Evolutionary conservation across 2,888 invertebrate species (phyloP).

Genomic region (Mallateleia sp.): DNA sequence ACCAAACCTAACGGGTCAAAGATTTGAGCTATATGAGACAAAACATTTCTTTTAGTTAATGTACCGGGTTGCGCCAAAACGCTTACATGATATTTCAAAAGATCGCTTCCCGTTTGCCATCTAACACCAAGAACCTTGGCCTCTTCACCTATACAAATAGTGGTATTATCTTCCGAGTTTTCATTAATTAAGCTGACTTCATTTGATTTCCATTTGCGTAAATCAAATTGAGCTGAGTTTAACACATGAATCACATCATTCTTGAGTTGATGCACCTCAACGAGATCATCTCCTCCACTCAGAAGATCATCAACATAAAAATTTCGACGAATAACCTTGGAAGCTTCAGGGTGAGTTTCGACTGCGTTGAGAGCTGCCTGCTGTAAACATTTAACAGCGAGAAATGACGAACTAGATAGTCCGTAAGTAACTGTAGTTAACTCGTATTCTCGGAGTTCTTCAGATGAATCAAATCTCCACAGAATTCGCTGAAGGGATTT

Average conservation of each 20-base stretch:
- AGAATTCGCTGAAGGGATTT: slow-evolving; percentile 77
- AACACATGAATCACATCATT: not conserved
- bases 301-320: slow-evolving; percentile 5
- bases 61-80: too few species aligned
- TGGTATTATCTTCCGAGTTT: too few species aligned
- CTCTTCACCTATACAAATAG: not conserved
- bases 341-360: slow-evolving; percentile 16
- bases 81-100: too few species aligned
- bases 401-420: slow-evolving; percentile 79
- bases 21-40: too few species aligned
- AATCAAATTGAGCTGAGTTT: not conserved
- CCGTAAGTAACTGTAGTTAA: slow-evolving; percentile 82
- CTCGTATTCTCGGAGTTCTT: slow-evolving; percentile 58
- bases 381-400: slow-evolving; percentile 62
- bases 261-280: not conserved
- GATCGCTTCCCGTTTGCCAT: too few species aligned
- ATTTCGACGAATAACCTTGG: not conserved
- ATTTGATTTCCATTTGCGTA: slow-evolving; percentile 1
- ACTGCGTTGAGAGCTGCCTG: slow-evolving; percentile 47
- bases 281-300: not conserved
- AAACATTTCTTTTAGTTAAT: too few species aligned
- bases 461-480: slow-evolving; percentile 76
- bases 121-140: not conserved
- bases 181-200: too few species aligned
- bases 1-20: too few species aligned